These are phyloP conservation scores for Molothrus aeneus DNA, from an alignment of 2,797 vertebrate species.

Conservation along the genomic window DNA sequence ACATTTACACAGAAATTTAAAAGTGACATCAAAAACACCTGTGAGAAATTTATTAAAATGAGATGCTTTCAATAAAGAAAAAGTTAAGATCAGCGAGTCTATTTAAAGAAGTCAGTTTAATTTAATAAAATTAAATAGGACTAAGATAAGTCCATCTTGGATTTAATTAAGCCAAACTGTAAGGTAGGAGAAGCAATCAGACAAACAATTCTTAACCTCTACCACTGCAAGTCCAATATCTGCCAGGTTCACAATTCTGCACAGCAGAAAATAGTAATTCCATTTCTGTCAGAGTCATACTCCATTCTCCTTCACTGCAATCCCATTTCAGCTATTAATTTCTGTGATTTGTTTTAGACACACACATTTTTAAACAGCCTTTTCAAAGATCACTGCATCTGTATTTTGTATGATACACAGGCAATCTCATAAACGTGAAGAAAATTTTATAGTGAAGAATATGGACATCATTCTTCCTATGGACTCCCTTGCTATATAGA, in stretches of 20 bases:
- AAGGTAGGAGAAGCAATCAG: neutral
- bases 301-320: neutral
- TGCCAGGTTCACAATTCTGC: neutral
- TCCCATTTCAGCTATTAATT: neutral
- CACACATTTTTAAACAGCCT: neutral
- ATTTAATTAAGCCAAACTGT: neutral
- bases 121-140: neutral
- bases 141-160: neutral
- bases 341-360: neutral
- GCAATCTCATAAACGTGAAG: neutral
- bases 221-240: neutral
- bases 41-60: slow-evolving; percentile 13
- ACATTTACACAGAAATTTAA: slow-evolving; percentile 11
- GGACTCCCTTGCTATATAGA: neutral
- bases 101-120: neutral
- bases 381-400: neutral
- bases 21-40: neutral
- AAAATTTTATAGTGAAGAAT: neutral
- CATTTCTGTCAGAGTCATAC: neutral
- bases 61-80: neutral
- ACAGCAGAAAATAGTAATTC: neutral
- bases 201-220: neutral
- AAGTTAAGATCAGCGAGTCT: neutral
- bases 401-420: neutral
- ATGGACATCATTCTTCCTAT: neutral